Base-by-base conservation (phyloP, 1,140 invertebrate species). In the Diploscapter pachys region DNA sequence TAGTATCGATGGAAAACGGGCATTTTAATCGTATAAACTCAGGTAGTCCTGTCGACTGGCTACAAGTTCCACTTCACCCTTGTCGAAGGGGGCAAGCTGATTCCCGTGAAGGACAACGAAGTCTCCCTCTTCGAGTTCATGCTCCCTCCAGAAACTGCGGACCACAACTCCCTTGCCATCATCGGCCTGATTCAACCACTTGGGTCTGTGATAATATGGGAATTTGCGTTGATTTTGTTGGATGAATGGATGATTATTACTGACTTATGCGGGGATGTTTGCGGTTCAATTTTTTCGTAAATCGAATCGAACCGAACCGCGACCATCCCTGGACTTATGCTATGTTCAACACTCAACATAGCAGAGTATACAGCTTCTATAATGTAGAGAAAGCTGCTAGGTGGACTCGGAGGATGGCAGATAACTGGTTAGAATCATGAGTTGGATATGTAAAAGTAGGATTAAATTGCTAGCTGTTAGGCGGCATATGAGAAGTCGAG, bases 101-200 rank as follows among this genome's bases (percentile, higher is more conserved):
- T 80, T 5, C 74, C 53, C 51, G 80, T 81, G 5, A 54, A 75
- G 56, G 72, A 82, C 6, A 79, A 86, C 49, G 87, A 88, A 70
- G 68, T 80, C 4, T 82, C 87, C 4, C 80, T 89, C 0, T 89
- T 83, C 78, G 87, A 86, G 73, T 85, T 84, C 71, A 82, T 87
- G 66, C 88, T 86, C 61, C 86, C 86, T 51, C 85, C 88, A 62
- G 65, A 86, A 53, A 74, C 81, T 50, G 63, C 71, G 50, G 79
- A 81, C 61, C 68, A 81, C 11, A 80, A 81, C 62, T 82, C 79
- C 49, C 13, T 81, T 2, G 80, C 63, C 5, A 74, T 89, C 4
- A 87, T 89, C 67, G 89, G 89, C 2, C 83, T 86, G 49, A 75
- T 88, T 63, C 80, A 81, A 63, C 78, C 69, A 59, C 13, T 65